Conservation (phyloP, 2,888 invertebrate genomes). For the Watsonalla cultraria region DNA sequence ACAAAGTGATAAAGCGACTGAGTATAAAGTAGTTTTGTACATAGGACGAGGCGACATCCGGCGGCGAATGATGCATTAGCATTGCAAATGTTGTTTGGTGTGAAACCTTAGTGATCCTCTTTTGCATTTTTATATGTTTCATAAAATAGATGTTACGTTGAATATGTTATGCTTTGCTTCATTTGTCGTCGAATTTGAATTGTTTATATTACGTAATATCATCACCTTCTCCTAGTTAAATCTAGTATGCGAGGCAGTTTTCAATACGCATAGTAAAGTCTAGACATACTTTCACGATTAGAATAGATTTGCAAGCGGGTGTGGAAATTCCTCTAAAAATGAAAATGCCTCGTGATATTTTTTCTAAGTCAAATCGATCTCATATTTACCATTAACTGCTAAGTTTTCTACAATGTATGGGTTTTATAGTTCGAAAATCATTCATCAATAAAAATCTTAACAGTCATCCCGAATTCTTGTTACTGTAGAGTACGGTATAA, state of each 20-base stretch:
- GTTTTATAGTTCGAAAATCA: no score
- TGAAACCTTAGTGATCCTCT: constrained; percentile 29
- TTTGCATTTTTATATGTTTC: constrained; percentile 46
- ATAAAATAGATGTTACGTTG: constrained; percentile 18
- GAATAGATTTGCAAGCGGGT: background rate
- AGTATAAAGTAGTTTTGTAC: constrained; percentile 65
- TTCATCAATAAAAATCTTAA: no score
- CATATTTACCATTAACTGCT: no score
- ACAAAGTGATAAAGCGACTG: constrained; percentile 76
- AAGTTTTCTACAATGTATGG: no score
- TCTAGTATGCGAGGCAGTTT: constrained; percentile 7
- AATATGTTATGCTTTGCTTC: background rate
- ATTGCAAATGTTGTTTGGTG: constrained; percentile 2
- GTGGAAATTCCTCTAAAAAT: background rate
- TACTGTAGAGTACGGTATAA: no score
- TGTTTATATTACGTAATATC: constrained; percentile 6
- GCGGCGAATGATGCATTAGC: constrained; percentile 19
- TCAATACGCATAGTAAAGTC: constrained; percentile 5
- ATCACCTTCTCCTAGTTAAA: constrained; percentile 25
- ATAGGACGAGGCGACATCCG: constrained; percentile 29
- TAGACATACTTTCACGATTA: background rate
- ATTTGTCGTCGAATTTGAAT: background rate
- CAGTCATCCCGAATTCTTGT: no score
- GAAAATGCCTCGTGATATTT: background rate
- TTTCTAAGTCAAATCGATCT: no score